Evolutionary conservation across 2,888 invertebrate species (phyloP), one percentile per base, ranked within the genome.

Genomic region (Idaea straminata): DNA sequence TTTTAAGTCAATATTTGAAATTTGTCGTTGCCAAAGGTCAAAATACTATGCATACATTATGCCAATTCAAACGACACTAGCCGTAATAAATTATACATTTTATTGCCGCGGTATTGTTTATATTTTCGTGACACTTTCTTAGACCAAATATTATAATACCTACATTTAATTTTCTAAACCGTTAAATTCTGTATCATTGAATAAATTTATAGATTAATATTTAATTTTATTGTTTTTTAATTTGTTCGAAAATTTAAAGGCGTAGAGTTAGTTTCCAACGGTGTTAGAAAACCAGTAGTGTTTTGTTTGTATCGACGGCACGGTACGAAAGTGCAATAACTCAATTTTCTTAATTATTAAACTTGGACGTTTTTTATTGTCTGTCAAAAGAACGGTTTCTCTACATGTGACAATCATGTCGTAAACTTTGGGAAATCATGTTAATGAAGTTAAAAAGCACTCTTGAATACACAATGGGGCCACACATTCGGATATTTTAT

Each of bases 211-310:
- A 67, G 66, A 61, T 59, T 64, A 63, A 63, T 66, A 70, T 72
- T 69, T 71, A 69, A 69, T 68, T 68, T 66, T 72, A 78, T 79
- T 64, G 75, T 71, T 72, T 72, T 77, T 77, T 77, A 78, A 76
- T 78, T 73, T 74, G 75, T 71, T 70, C 13, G 13, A 47, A 47
- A 47, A 47, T 10, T 47, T 47, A 10, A 47, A 47, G 13, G 47
- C 5, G 13, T 47, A 47, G 47, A 47, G 47, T 61, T 59, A 35
- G 65, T 62, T 68, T 61, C 66, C 62, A 64, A 64, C 63, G 64
- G 69, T 62, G 66, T 62, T 62, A 47, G 10, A 25, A 57, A 63
- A 15, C 25, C 35, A 38, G 59, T 25, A 25, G 10, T 47, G 10
- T 47, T 47, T 47, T 47, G 47, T 47, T 47, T 47, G 13, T 47